Conservation (phyloP, 2,888 invertebrate genomes). For the Pilophorus perplexus region DNA sequence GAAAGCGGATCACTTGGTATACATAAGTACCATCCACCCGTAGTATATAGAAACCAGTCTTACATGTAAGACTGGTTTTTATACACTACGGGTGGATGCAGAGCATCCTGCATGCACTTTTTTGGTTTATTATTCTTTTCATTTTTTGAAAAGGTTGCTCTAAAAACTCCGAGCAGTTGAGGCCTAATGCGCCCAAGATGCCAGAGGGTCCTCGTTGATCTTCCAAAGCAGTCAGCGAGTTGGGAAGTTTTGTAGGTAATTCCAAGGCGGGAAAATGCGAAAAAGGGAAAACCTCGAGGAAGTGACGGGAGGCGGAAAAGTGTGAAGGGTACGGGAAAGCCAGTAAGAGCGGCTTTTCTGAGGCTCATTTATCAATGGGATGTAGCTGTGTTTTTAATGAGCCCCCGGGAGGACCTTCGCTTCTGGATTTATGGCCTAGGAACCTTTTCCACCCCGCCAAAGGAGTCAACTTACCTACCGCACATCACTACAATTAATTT, state of each 20-base stretch:
- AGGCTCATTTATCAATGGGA: slow-evolving; percentile 38
- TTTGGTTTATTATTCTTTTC: no score
- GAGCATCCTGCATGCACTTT: no score
- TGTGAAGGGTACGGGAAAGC: background rate
- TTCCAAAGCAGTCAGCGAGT: no score
- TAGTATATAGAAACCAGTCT: no score
- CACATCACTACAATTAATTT: slow-evolving; percentile 16
- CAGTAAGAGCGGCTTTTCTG: background rate
- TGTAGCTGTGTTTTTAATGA: slow-evolving; percentile 40
- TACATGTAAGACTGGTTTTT: no score
- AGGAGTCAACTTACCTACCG: slow-evolving; percentile 29
- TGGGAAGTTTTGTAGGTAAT: background rate
- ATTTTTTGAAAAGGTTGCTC: no score
- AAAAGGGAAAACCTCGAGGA: background rate
- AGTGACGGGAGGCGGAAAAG: background rate
- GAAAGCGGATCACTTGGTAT: no score
- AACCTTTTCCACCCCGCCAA: slow-evolving; percentile 2
- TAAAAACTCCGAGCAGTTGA: no score
- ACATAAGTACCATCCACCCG: no score
- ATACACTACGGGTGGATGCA: no score
- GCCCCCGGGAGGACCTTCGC: background rate
- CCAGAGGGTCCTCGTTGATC: no score
- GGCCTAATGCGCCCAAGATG: no score
- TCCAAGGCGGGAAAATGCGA: background rate
- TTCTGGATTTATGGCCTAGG: slow-evolving; percentile 25